A percentile compares a stretch with the other conserved stretches of the same genome.
Evolutionary conservation across 2,888 invertebrate genomes (phyloP).

Genomic region (Piscicola geometra): DNA sequence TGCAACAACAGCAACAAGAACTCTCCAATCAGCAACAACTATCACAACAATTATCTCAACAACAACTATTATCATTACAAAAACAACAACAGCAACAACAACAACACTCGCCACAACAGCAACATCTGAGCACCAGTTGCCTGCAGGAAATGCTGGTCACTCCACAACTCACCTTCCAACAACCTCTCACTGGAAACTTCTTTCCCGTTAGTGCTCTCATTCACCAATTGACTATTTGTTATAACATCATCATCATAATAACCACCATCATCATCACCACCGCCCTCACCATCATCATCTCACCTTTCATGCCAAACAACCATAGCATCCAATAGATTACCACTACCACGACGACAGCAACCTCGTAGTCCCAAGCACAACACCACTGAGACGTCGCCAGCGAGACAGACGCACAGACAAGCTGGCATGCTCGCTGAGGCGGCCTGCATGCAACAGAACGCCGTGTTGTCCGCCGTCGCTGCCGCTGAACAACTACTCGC

Average conservation of each 20-base stretch:
- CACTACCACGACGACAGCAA: neutral
- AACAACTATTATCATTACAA: too few relatives aligned
- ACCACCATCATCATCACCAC: too few relatives aligned
- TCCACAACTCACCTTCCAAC: conserved; percentile 7
- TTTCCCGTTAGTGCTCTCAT: conserved; percentile 7
- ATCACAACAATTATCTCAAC: too few relatives aligned
- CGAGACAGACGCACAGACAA: neutral
- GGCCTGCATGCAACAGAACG: conserved; percentile 19
- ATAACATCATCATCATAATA: neutral
- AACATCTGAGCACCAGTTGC: neutral
- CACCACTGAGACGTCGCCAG: neutral
- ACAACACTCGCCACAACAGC: neutral
- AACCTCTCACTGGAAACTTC: conserved; percentile 26
- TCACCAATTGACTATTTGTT: neutral
- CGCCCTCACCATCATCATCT: too few relatives aligned
- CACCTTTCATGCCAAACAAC: too few relatives aligned
- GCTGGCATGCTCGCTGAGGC: conserved; percentile 19
- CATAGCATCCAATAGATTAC: neutral
- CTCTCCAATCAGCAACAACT: too few relatives aligned
- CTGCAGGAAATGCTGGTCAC: neutral
- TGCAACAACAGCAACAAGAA: too few relatives aligned
- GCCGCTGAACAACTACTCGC: neutral
- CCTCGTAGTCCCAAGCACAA: neutral
- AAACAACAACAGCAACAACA: too few relatives aligned
- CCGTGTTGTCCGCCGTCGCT: conserved; percentile 25